Evolutionary conservation across 37 sponge, comb jelly and placozoan species (phyloP).

Genomic region (Hexactinellida sp.): DNA sequence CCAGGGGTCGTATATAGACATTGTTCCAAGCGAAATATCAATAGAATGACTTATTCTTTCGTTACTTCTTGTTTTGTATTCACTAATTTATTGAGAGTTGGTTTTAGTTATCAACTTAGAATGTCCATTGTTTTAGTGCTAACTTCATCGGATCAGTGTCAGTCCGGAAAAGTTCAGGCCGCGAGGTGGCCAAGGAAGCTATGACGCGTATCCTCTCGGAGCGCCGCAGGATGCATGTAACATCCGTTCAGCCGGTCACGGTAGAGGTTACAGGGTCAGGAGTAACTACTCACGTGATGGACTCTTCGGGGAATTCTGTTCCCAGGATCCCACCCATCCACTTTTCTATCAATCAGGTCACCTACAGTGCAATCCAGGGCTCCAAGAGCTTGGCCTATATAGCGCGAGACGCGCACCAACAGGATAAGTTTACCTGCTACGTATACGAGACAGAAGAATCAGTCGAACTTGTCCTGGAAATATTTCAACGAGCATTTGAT

Average conservation of each 20-base stretch:
- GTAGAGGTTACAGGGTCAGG: background rate
- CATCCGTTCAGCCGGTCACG: background rate
- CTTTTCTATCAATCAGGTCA: background rate
- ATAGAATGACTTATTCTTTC: background rate
- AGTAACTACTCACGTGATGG: background rate
- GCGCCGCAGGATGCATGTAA: background rate
- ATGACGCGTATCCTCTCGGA: background rate
- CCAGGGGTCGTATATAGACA: too few species aligned
- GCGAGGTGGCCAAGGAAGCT: background rate
- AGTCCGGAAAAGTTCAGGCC: background rate
- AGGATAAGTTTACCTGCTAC: background rate
- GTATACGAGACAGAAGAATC: background rate
- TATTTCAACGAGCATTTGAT: constrained; percentile 9
- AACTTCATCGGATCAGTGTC: background rate
- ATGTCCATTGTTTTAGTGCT: background rate
- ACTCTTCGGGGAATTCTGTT: background rate
- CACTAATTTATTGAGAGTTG: too few species aligned
- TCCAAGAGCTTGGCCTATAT: background rate
- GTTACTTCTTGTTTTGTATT: too few species aligned
- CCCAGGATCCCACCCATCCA: background rate
- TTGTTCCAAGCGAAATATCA: background rate
- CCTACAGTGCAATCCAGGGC: background rate
- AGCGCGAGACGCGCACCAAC: background rate
- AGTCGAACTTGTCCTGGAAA: background rate
- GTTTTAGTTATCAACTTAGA: too few species aligned